A percentile compares a stretch with the other conserved stretches of the same genome.
Conservation (phyloP, 2,888 invertebrate genomes). For the Eupithecia insigniata region DNA sequence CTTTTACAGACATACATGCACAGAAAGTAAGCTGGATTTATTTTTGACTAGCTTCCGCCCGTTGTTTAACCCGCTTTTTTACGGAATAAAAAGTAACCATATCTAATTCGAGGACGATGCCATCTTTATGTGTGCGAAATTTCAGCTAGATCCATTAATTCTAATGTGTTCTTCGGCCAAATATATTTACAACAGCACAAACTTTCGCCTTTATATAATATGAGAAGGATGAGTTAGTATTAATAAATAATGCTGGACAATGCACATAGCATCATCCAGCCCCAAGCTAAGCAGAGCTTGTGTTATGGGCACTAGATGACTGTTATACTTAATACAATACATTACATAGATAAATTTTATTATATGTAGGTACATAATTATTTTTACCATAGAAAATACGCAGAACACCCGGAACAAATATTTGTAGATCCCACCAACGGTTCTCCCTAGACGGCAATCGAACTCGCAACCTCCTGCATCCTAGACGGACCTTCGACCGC, state of each 20-base stretch:
- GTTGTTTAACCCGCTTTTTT: too few species aligned
- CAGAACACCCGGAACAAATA: background rate
- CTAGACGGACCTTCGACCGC: background rate
- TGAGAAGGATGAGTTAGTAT: background rate
- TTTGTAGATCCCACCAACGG: background rate
- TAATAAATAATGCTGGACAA: too few species aligned
- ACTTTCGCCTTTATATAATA: background rate
- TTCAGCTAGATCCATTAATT: background rate
- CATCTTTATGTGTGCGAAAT: background rate
- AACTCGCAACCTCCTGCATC: background rate
- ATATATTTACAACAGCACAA: background rate
- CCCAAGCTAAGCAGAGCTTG: too few species aligned
- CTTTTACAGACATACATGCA: background rate
- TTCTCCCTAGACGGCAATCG: background rate
- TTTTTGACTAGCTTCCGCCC: background rate
- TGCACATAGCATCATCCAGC: too few species aligned
- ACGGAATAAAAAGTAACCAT: too few species aligned
- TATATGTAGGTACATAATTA: too few species aligned
- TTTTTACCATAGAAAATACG: too few species aligned
- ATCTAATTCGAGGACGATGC: too few species aligned
- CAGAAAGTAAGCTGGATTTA: background rate
- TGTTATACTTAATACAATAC: too few species aligned
- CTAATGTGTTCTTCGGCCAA: background rate
- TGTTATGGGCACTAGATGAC: too few species aligned
- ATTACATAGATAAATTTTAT: too few species aligned